A percentile compares a stretch with the other conserved stretches of the same genome.
Conservation (phyloP, 2,113 vertebrate genomes). For the Sterna hirundo region DNA sequence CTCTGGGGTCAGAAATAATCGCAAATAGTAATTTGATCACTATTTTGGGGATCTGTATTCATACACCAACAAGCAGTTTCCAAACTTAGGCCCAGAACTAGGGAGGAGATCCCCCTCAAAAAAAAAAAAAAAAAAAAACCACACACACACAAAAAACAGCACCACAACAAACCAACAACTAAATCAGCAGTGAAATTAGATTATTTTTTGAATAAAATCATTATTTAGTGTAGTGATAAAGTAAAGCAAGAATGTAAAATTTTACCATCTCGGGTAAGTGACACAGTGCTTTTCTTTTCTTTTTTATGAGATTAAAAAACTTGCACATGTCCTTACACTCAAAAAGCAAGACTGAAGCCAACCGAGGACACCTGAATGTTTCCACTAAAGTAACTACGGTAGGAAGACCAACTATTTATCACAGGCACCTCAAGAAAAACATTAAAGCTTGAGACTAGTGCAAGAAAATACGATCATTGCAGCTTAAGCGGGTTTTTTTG, state of each 20-base stretch:
- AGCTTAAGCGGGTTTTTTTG: neutral
- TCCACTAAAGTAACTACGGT: neutral
- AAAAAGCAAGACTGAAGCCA: neutral
- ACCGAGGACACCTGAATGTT: neutral
- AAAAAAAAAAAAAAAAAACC: neutral
- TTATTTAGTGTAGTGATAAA: neutral
- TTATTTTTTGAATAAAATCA: neutral
- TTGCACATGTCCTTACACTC: neutral
- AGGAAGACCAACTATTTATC: neutral
- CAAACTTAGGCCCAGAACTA: neutral
- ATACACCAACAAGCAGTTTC: neutral
- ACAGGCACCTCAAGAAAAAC: neutral
- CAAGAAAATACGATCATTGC: accelerated
- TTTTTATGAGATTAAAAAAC: neutral
- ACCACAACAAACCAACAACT: neutral
- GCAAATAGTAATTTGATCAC: neutral
- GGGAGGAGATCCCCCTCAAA: neutral
- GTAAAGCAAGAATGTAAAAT: neutral
- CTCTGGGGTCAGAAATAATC: neutral
- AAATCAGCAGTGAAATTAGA: neutral
- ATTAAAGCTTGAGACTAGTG: neutral
- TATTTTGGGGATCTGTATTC: neutral
- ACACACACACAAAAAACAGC: too few relatives aligned
- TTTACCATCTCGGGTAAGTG: neutral
- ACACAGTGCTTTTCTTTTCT: neutral